These are phyloP conservation scores for Polyodon spathula DNA, from an alignment of 2,113 vertebrate genomes.

Conservation along the genomic window DNA sequence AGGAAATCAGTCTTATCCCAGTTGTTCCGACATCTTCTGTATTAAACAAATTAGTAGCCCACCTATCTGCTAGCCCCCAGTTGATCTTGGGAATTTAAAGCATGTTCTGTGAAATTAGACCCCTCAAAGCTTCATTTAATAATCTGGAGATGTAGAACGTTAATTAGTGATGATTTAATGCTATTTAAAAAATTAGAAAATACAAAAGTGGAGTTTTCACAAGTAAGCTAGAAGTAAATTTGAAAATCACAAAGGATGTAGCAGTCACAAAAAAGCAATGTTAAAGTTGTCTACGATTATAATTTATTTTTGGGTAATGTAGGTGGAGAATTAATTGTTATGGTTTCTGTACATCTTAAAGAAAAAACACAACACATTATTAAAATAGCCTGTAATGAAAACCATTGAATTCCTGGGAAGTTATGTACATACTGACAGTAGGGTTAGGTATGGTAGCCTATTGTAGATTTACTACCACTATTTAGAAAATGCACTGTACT, in stretches of 20 bases:
- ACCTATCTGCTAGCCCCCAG: not conserved
- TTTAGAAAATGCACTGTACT: too few relatives aligned
- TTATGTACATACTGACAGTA: too few relatives aligned
- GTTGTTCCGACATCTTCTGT: not conserved
- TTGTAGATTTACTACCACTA: too few relatives aligned
- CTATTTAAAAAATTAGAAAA: not conserved
- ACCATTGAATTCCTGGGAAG: too few relatives aligned
- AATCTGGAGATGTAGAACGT: not conserved
- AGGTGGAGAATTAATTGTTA: too few relatives aligned
- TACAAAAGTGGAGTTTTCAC: too few relatives aligned
- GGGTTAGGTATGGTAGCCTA: too few relatives aligned
- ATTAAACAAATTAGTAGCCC: not conserved
- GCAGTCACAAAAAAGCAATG: conserved; percentile 30
- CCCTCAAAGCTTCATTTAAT: not conserved
- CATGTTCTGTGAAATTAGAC: not conserved
- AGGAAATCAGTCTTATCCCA: too few relatives aligned
- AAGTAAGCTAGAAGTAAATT: not conserved
- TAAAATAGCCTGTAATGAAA: too few relatives aligned
- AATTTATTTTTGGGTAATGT: not conserved
- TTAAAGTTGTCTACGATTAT: too few relatives aligned
- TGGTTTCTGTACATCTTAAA: too few relatives aligned
- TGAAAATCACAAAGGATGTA: not conserved
- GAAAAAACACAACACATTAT: too few relatives aligned
- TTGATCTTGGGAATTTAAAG: not conserved
- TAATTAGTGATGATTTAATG: not conserved